A percentile compares a stretch with the other conserved stretches of the same genome.
These are phyloP conservation scores for Cremastinae sp. DNA, from an alignment of 2,888 invertebrate species.

Conservation along the genomic window DNA sequence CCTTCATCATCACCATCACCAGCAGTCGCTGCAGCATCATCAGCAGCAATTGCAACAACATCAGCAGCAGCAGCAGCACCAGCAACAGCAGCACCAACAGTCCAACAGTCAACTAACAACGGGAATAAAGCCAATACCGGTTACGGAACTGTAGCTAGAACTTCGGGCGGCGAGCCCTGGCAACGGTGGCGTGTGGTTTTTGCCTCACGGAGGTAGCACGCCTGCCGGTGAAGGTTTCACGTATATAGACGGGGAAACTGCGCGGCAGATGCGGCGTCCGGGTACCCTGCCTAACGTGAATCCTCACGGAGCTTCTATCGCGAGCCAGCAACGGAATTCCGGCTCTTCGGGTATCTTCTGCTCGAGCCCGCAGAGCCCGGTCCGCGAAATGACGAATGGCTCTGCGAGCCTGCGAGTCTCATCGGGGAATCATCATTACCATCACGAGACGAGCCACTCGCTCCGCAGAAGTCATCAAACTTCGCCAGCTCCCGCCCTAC, in stretches of 20 bases:
- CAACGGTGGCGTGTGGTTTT: slow-evolving; percentile 87
- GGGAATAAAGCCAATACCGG: slow-evolving; percentile 88
- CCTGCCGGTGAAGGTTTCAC: slow-evolving; percentile 88
- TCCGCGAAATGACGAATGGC: slow-evolving; percentile 47
- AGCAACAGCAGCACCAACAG: slow-evolving; percentile 76
- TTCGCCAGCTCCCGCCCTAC: slow-evolving; percentile 64
- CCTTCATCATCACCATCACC: slow-evolving; percentile 77
- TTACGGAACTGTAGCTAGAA: slow-evolving; percentile 97
- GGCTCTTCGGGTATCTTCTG: slow-evolving; percentile 51
- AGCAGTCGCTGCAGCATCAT: slow-evolving; percentile 79
- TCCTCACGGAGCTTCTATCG: slow-evolving; percentile 55
- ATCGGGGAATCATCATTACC: slow-evolving; percentile 64
- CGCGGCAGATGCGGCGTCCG: slow-evolving; percentile 81
- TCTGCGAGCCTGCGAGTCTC: slow-evolving; percentile 37
- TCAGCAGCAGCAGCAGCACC: slow-evolving; percentile 78
- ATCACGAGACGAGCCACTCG: slow-evolving; percentile 69
- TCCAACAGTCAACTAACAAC: slow-evolving; percentile 66
- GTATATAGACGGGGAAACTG: slow-evolving; percentile 86
- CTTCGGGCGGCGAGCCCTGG: slow-evolving; percentile 90
- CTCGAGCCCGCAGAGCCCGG: slow-evolving; percentile 48
- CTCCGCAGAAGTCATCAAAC: slow-evolving; percentile 62
- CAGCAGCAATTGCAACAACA: slow-evolving; percentile 79
- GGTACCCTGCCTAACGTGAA: slow-evolving; percentile 77
- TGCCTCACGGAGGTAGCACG: slow-evolving; percentile 85
- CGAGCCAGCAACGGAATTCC: slow-evolving; percentile 57